Conservation (phyloP, 2,113 vertebrate genomes). For the Pachypanchax playfairii region DNA sequence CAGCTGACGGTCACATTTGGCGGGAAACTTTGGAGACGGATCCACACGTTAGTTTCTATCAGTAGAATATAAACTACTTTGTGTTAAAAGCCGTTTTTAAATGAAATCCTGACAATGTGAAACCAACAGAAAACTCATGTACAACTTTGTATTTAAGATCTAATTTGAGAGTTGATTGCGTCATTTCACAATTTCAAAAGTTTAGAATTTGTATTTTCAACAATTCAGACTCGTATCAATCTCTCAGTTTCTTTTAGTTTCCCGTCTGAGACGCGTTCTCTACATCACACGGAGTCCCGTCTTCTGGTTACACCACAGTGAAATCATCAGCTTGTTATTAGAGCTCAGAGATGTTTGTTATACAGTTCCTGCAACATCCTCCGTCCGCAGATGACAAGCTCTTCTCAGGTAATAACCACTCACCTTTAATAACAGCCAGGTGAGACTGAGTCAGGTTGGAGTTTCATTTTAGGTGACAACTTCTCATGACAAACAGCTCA, state of each 20-base stretch:
- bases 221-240: too few species aligned
- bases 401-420: constrained; percentile 2
- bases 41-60: not conserved
- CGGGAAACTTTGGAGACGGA: not conserved
- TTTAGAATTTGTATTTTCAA: too few species aligned
- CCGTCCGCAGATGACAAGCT: constrained; percentile 3
- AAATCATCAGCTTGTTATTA: not conserved
- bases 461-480: constrained; percentile 20
- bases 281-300: constrained; percentile 7
- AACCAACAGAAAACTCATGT: not conserved
- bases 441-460: constrained; percentile 10
- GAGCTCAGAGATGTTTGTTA: not conserved
- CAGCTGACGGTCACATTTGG: not conserved
- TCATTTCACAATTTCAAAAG: too few species aligned
- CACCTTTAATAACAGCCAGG: constrained; percentile 33
- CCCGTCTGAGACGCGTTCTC: too few species aligned
- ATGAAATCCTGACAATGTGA: too few species aligned
- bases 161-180: too few species aligned
- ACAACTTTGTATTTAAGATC: too few species aligned
- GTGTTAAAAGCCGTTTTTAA: too few species aligned
- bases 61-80: too few species aligned
- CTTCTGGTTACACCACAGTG: constrained; percentile 6
- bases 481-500: not conserved
- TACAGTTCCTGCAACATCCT: constrained; percentile 1
- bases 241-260: too few species aligned